Base-by-base conservation (phyloP, 2,888 invertebrate species). In the Aspidiotus rigidus region DNA sequence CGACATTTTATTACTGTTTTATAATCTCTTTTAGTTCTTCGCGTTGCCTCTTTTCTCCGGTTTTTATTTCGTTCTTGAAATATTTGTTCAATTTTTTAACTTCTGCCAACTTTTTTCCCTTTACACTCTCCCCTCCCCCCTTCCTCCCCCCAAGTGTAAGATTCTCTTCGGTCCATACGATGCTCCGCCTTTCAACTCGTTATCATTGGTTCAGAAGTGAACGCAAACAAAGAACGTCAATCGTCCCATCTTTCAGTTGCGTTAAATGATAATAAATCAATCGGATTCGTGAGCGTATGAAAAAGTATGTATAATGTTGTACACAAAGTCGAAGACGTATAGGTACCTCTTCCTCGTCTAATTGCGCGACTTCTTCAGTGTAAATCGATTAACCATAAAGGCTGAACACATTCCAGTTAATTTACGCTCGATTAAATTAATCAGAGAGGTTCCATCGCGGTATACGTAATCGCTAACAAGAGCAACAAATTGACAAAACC, bases 1-100 rank as follows among this genome's bases (percentile, higher is more conserved):
- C 39, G 39, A 59, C 59, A 66, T 66, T 66, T 66, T 66, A 66
- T 66, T 66, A 66, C 66, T 66, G 57, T 66, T 66, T 66, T 59
- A 66, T 66, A 59, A 59, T 59, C 17, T 40, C 56, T 56, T 41
- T 56, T 41, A n/a, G 8, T 41, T 64, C 41, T 64, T 40, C 39
- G 13, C 28, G 1, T 28, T 28, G 28, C 28, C 28, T 28, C 28
- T 28, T 5, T 28, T 64, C 41, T 55, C 28, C 2, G 10, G 15
- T 56, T 56, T 56, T 15, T 56, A 28, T 28, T 28, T 28, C 28
- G 28, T 28, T 28, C 28, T 28, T 28, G 28, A 28, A 28, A 28
- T 28, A 28, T 28, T 28, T 28, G 28, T 28, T 28, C 28, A 28
- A 28, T 28, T 28, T 28, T 28, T 28, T 28, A 28, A 28, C 28